phyloP scores from a whole-genome alignment of 2,113 vertebrate species.

The Scomber scombrus region DNA sequence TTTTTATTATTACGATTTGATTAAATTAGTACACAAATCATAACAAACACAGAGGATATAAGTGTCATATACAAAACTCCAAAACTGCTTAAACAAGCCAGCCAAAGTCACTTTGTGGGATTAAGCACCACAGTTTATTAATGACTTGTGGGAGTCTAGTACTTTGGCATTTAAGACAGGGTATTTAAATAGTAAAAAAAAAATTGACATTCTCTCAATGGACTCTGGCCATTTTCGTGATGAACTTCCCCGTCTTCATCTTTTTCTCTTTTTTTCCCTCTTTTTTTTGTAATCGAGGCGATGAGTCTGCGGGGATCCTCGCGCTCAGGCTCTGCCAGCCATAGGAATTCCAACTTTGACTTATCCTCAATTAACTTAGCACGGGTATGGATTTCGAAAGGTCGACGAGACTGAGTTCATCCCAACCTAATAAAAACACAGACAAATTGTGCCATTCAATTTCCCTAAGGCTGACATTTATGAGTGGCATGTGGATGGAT shows the following conservation, averaged over 20 bases:
- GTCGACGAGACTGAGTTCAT: conserved; percentile 58
- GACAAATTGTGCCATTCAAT: conserved; percentile 74
- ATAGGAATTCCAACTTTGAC: conserved; percentile 29
- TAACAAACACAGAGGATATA: not conserved
- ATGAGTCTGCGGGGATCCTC: conserved; percentile 17
- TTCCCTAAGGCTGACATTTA: conserved; percentile 74
- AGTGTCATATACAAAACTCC: not conserved
- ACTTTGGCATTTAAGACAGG: conserved; percentile 57
- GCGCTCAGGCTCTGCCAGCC: conserved; percentile 3
- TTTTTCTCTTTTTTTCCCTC: no score
- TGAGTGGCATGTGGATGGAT: conserved; percentile 64
- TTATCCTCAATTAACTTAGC: conserved; percentile 62
- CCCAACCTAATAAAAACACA: conserved; percentile 70
- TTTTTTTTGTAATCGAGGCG: conserved; percentile 8
- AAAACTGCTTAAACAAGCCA: conserved; percentile 3
- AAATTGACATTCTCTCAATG: conserved; percentile 39
- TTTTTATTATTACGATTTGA: not conserved
- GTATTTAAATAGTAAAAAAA: conserved; percentile 47
- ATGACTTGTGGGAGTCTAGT: conserved; percentile 18
- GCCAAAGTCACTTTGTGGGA: not conserved
- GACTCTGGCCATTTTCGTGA: conserved; percentile 25
- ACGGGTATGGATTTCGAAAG: conserved; percentile 54
- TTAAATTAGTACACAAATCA: not conserved
- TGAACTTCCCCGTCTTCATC: conserved; percentile 27
- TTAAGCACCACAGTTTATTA: conserved; percentile 6